These are phyloP conservation scores for Diplodus sargus DNA, from an alignment of 2,797 vertebrate species.

Conservation along the genomic window DNA sequence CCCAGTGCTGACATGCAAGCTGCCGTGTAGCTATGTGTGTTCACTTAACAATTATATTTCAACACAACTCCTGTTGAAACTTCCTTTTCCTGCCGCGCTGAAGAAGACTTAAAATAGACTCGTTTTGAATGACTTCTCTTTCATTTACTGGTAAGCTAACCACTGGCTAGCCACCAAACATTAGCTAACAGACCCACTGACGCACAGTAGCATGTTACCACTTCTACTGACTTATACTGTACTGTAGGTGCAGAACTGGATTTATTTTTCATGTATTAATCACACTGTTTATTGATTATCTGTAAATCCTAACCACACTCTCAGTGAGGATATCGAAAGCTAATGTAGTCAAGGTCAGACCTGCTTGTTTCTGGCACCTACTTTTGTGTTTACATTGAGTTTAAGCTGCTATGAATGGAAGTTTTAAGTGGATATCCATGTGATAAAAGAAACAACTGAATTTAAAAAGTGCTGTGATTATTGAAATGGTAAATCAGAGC, in stretches of 20 bases:
- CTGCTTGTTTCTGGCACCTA: background rate
- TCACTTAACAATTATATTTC: background rate
- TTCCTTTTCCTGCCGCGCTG: background rate
- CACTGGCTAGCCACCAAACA: background rate
- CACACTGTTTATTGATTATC: fast-evolving
- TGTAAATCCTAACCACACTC: fast-evolving
- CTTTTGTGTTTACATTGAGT: background rate
- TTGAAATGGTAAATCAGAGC: background rate
- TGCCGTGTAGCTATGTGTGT: background rate
- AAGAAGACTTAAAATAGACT: background rate
- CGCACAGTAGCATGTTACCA: background rate
- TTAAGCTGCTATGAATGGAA: background rate
- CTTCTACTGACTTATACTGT: background rate
- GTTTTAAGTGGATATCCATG: background rate
- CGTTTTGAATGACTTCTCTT: background rate
- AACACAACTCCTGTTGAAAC: fast-evolving
- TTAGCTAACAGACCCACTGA: no score
- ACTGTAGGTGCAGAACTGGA: fast-evolving
- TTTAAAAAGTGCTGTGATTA: background rate
- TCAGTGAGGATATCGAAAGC: background rate
- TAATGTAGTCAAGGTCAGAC: slow-evolving; percentile 34
- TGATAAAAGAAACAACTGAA: background rate
- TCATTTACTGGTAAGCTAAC: slow-evolving; percentile 26
- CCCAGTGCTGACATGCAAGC: background rate
- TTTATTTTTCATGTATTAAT: background rate